Base-by-base conservation (phyloP, 2,888 invertebrate species). In the Cyaniris semiargus region DNA sequence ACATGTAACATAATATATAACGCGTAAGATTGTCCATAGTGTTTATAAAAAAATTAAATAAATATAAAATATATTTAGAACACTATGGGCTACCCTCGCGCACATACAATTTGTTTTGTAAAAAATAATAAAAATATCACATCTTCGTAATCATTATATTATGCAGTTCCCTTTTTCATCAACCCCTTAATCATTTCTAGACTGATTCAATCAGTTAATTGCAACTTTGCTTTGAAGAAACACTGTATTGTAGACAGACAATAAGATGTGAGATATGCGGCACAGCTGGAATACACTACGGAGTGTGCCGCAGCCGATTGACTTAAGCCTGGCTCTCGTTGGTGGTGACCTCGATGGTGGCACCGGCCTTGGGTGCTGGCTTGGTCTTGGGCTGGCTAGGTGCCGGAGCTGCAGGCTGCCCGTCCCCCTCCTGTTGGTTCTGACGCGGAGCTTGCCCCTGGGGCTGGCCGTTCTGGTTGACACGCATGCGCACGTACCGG, bases 261-360 rank as follows among this genome's bases (percentile, higher is more conserved):
- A 66, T 31, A 78, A 79, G 72, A 72, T 79, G 79, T 79, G 79
- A 78, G 78, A 34, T 34, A 76, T 78, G 81, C 85, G 89, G 87
- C 90, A 88, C 89, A 83, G 84, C 88, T 89, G 89, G 86, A 87
- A 87, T 87, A 84, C 87, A 90, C 91, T 91, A 90, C 89, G 84
- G 84, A 84, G 81, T 84, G 87, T 87, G 88, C 88, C 90, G 86
- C 89, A 86, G 83, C 77, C 79, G 82, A 78, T 79, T 77, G 83
- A 83, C 82, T 89, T 88, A 94, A 85, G 94, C 94, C 88, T 94
- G 94, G 88, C 94, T 94, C 88, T 94, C 94, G 84, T 92, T 93
- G 85, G 93, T 91, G 83, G 93, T 91, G 80, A 91, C 88, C 83
- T 93, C 93, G 75, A 91, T 90, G 84, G 89, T 90, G 82, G 92